Conservation (phyloP, 2,113 vertebrate genomes). For the Centrocercus urophasianus region DNA sequence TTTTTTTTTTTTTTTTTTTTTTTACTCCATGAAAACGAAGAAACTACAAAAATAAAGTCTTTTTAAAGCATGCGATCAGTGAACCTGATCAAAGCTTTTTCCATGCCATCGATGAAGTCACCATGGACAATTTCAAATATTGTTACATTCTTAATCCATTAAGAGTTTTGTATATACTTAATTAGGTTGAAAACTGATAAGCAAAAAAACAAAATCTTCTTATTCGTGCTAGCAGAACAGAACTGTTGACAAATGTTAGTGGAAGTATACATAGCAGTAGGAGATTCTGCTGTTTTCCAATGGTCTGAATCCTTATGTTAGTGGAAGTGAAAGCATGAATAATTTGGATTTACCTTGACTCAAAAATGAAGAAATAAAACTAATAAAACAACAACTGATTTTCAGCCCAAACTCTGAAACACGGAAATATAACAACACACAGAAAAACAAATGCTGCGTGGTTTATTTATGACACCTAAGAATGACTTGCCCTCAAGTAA, state of each 20-base stretch:
- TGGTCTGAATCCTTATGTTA: not conserved
- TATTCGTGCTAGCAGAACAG: not conserved
- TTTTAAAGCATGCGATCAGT: not conserved
- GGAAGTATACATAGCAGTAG: not conserved
- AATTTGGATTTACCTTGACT: not conserved
- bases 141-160: not conserved
- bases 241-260: not conserved
- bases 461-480: slow-evolving; percentile 48
- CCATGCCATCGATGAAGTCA: not conserved
- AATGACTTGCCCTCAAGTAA: slow-evolving; percentile 30
- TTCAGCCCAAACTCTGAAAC: not conserved
- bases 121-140: not conserved
- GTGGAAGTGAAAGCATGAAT: not conserved
- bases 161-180: not conserved
- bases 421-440: not conserved
- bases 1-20: not conserved
- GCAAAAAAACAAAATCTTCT: not conserved
- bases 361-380: not conserved
- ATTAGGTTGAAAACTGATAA: not conserved
- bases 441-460: not conserved
- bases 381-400: not conserved
- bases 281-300: not conserved
- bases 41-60: not conserved
- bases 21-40: not conserved
- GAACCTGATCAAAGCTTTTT: not conserved